Evolutionary conservation across 2,113 vertebrate species (phyloP), one percentile per base, ranked within the genome.

Genomic region (Galeopterus variegatus): DNA sequence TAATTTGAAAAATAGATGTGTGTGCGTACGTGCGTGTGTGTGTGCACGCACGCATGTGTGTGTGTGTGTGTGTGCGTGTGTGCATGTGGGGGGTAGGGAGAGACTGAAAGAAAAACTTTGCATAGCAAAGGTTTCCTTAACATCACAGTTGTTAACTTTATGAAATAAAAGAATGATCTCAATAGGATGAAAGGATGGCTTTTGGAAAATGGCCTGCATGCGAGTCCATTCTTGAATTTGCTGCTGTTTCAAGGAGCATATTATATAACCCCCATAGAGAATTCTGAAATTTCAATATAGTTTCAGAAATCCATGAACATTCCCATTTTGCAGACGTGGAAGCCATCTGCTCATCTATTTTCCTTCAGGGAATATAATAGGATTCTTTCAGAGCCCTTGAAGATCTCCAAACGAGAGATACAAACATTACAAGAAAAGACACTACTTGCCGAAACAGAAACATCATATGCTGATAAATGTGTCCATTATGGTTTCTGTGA

Each of bases 1-100:
- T 80, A 75, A 89, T 36, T 41, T 80, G 80, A 45, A 96, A 92
- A 94, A 64, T 58, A 96, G 85, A 69, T 31, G 41, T 41, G 41
- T 41, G 41, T 41, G 41, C 4, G 41, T 41, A n/a, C n/a, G 41
- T 41, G 41, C 41, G 41, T 4, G 41, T 41, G 41, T 4, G 41
- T 41, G 41, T 41, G 41, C n/a, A n/a, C n/a, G n/a, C n/a, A n/a
- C n/a, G n/a, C n/a, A n/a, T n/a, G n/a, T 31, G 41, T 41, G 41
- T 31, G 41, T 41, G 41, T 41, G 41, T 41, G 41, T 41, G 41
- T 41, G 41, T 41, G 41, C 41, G 41, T 4, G 41, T 41, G 41
- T 4, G 41, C 41, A 41, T 41, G 41, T 41, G 41, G 36, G 17
- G 56, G 45, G 52, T 5, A 93, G 2, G 60, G 54, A 67, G 41